Conservation (phyloP, 2,113 vertebrate genomes). For the Benitochromis conjunctus region DNA sequence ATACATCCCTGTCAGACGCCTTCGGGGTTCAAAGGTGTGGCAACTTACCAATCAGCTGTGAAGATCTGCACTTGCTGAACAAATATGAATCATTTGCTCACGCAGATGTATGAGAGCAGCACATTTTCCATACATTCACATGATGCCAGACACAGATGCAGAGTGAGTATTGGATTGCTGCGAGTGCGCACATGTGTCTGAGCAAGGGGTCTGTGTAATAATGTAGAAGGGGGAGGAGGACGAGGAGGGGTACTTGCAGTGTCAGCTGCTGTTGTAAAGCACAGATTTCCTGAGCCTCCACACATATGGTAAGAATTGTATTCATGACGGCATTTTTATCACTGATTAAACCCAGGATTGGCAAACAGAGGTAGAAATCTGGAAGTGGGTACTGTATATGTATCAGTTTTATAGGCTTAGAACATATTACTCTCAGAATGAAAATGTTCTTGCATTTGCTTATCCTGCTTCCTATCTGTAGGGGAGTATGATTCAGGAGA, state of each 20-base stretch:
- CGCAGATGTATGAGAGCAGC: background rate
- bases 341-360: constrained; percentile 49
- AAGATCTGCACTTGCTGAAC: background rate
- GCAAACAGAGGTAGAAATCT: constrained; percentile 20
- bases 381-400: constrained; percentile 15
- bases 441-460: background rate
- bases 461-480: background rate
- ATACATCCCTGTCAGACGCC: background rate
- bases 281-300: constrained; percentile 30
- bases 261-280: constrained; percentile 51
- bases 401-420: constrained; percentile 10
- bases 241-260: background rate
- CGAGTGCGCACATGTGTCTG: background rate
- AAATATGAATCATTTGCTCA: background rate
- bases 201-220: background rate
- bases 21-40: background rate
- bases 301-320: constrained; percentile 60
- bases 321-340: constrained; percentile 45
- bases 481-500: background rate
- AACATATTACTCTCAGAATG: constrained; percentile 4
- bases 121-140: background rate
- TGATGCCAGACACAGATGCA: background rate
- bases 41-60: background rate
- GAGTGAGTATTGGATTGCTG: constrained; percentile 18
- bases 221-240: background rate